Evolutionary conservation across 2,113 vertebrate species (phyloP), one percentile per base, ranked within the genome.

Genomic region (Athene noctua): DNA sequence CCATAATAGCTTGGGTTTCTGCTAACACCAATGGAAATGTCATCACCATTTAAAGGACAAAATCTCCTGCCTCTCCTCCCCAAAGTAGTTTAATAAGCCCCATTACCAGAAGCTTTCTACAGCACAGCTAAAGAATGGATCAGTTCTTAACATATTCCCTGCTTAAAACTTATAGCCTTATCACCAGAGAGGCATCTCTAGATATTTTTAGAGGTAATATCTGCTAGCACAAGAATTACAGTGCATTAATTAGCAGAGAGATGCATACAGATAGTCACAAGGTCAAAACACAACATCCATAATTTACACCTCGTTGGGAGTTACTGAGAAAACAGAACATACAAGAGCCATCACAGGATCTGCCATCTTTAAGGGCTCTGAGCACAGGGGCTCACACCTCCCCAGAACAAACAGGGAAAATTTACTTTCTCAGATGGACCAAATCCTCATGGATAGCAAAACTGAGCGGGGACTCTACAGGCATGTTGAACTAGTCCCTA

Each of bases 161-260:
- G 1, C 13, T 78, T 52, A 22, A 55, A 67, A 79, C 14, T 49
- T 71, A 58, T 2, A 67, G 49, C 54, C 42, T 73, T 62, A 34
- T 32, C 72, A 59, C 36, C 84, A 80, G 25, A 86, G 57, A 65
- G 46, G n/a, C 73, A 72, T 32, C 70, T 82, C 23, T 15, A 54
- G 79, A 54, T 73, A 42, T 44, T 95, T 80, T 67, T 87, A 94
- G 93, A 74, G 51, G 67, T 47, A 77, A 13, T 83, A 65, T 32
- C 62, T 58, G 26, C 15, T 32, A 90, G 44, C 58, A 32, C 57
- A 19, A 27, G 29, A 77, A 88, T 82, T 40, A 58, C 78, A 59
- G 82, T 1, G 46, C 85, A 74, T 88, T 94, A 70, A 96, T 96
- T 77, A 93, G 67, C 86, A 70, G 23, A n/a, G 30, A 68, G 38